A percentile compares a stretch with the other conserved stretches of the same genome.
Evolutionary conservation across 2,797 vertebrate species (phyloP).

Genomic region (Gallinago stenura): DNA sequence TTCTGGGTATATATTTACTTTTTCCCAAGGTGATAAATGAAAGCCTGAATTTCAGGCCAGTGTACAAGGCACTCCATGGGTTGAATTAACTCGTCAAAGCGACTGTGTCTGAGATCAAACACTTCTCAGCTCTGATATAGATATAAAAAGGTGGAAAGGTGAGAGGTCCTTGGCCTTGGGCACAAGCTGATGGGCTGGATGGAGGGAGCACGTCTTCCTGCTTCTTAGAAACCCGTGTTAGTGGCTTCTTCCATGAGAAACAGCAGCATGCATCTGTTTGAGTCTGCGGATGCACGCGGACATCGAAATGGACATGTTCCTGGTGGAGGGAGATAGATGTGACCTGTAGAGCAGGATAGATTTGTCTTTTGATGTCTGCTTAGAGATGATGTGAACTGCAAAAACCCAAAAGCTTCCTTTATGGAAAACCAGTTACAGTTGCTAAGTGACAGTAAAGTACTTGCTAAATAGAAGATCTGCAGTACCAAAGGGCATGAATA

Average conservation of each 20-base stretch:
- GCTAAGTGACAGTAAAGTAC: constrained; percentile 63
- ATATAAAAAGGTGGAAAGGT: neutral
- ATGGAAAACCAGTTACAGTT: constrained; percentile 44
- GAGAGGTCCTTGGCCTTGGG: neutral
- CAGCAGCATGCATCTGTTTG: fast-evolving
- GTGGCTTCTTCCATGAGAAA: neutral
- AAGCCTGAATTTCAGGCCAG: neutral
- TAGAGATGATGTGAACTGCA: constrained; percentile 7
- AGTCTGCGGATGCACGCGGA: neutral
- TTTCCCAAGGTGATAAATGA: neutral
- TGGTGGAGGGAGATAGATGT: neutral
- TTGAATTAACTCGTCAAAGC: neutral
- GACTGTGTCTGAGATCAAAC: neutral
- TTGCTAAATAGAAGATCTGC: constrained; percentile 35
- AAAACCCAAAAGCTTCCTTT: constrained; percentile 44
- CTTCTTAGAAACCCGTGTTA: neutral
- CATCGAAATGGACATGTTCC: neutral
- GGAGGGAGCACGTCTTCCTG: neutral
- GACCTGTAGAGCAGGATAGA: neutral
- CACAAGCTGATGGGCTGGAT: neutral
- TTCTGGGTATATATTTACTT: neutral
- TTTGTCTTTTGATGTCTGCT: constrained; percentile 40
- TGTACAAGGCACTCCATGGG: fast-evolving
- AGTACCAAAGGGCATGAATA: constrained; percentile 25
- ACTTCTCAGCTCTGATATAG: neutral